A percentile compares a stretch with the other conserved stretches of the same genome.
phyloP scores from a whole-genome alignment of 2,888 invertebrate species.

The Shargacucullia verbasci region DNA sequence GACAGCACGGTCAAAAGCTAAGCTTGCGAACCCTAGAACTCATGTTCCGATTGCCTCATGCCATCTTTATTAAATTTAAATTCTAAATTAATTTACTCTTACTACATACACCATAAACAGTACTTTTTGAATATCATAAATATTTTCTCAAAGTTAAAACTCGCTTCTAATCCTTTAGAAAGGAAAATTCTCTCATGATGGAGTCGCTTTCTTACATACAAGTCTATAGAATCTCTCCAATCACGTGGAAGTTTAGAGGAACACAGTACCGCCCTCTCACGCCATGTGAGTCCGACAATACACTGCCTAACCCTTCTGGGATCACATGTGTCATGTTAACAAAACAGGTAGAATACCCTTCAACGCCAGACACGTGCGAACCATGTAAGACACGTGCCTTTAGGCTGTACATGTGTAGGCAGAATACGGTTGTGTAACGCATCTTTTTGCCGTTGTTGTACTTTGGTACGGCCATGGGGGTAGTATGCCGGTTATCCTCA shows the following conservation, averaged over 20 bases:
- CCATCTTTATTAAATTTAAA: too few species aligned
- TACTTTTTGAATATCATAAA: too few species aligned
- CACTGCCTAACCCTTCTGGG: background rate
- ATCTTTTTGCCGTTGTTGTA: background rate
- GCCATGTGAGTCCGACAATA: background rate
- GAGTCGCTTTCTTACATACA: background rate
- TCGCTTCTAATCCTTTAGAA: background rate
- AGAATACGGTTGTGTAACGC: conserved; percentile 11
- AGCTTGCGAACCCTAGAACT: too few species aligned
- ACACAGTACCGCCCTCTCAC: background rate
- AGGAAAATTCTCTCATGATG: background rate
- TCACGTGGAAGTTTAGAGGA: too few species aligned
- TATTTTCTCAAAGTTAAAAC: too few species aligned
- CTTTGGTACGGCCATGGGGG: too few species aligned
- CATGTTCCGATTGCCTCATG: too few species aligned
- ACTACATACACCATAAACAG: too few species aligned
- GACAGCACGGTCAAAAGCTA: too few species aligned
- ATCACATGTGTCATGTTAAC: background rate
- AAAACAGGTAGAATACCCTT: conserved; percentile 10
- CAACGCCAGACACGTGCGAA: conserved; percentile 7
- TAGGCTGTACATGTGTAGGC: conserved; percentile 34
- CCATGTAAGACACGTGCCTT: conserved; percentile 28
- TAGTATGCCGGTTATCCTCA: background rate
- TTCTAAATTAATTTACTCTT: too few species aligned
- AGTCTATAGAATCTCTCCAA: background rate